Base-by-base conservation (phyloP, 2,888 invertebrate genomes). In the Sinohyriopsis cumingii region DNA sequence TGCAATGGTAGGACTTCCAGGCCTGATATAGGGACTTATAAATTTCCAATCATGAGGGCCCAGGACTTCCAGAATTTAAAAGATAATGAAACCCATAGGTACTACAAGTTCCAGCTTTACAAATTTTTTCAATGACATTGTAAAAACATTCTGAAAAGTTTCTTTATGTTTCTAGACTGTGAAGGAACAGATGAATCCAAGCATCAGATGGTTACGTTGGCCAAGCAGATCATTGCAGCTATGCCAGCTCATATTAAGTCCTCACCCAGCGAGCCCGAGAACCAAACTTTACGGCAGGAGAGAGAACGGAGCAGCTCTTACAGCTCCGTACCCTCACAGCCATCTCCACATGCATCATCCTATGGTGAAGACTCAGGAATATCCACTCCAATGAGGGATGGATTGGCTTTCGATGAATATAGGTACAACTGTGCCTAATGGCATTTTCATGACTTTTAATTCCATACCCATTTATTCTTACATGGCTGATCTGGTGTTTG, bases 201-300 rank as follows among this genome's bases (percentile, higher is more conserved):
- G 68, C 80, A 83, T 20, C 89, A 88, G 75, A 91, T 90, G 84
- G 86, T 90, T 25, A 97, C 96, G 69, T 92, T 99, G 88, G 98
- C 98, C 68, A 97, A 98, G 90, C 97, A 98, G 92, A 98, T 99
- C 84, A 99, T 99, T 87, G 98, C 98, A 68, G 98, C 98, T 19
- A 96, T 99, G 93, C 98, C 99, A 72, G 97, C 98, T 83, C 93
- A 97, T 86, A 99, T 98, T 89, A 99, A 99, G 94, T 95, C 95
- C n/a, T 87, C 86, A 6, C 88, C 89, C 0, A 78, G 83, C 24
- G 79, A 83, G 9, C 72, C 78, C 20, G 87, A 86, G 54, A 85
- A 85, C 18, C 67, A 70, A 45, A 78, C 73, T 24, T 78, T 75
- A 33, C 79, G 77, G 28, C 74, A 78, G 55, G 70, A 76, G n/a